phyloP scores from a whole-genome alignment of 2,888 invertebrate genomes.

The Macrosoma leucophasiata region DNA sequence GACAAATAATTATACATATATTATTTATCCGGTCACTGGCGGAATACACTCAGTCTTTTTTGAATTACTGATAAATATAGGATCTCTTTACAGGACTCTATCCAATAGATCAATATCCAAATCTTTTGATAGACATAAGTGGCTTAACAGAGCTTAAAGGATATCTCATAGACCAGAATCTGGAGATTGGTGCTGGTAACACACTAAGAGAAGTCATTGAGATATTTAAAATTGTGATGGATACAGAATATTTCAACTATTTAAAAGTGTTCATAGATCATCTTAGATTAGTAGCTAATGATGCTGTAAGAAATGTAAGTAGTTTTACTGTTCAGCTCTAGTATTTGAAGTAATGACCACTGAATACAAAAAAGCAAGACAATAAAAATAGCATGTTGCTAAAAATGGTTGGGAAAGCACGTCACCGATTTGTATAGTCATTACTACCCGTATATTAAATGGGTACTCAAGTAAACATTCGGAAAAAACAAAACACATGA shows the following conservation, averaged over 20 bases:
- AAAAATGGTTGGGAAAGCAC: too few species aligned
- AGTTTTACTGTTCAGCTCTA: neutral
- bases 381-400: too few species aligned
- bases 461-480: too few species aligned
- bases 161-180: slow-evolving; percentile 42
- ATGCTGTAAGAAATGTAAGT: slow-evolving; percentile 82
- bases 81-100: slow-evolving; percentile 47
- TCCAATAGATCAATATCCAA: slow-evolving; percentile 43
- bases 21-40: too few species aligned
- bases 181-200: slow-evolving; percentile 73
- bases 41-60: too few species aligned
- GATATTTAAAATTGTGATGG: slow-evolving; percentile 42
- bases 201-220: slow-evolving; percentile 70
- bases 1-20: too few species aligned
- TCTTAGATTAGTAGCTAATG: slow-evolving; percentile 79
- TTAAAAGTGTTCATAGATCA: slow-evolving; percentile 76
- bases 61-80: too few species aligned
- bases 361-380: neutral
- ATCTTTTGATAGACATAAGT: slow-evolving; percentile 77
- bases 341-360: neutral
- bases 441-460: too few species aligned
- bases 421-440: too few species aligned
- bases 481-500: too few species aligned
- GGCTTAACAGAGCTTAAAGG: slow-evolving; percentile 72
- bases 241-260: slow-evolving; percentile 68